Conservation (phyloP, 1,140 invertebrate genomes). For the Trissolcus basalis region DNA sequence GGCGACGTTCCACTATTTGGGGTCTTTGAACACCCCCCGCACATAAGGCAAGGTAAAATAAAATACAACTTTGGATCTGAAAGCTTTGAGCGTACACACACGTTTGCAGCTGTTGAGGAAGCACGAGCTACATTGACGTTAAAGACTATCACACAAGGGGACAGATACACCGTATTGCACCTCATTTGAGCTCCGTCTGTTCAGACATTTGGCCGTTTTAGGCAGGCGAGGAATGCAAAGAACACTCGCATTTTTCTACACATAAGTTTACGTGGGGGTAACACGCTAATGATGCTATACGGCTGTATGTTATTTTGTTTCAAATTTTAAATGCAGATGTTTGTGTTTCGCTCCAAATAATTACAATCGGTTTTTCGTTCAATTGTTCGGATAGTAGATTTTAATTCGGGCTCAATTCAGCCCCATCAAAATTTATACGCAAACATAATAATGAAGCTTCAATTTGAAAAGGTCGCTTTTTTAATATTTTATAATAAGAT, state of each 20-base stretch:
- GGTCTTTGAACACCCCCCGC: conserved; percentile 63
- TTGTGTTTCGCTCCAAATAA: no score
- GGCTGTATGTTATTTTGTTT: no score
- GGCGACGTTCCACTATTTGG: conserved; percentile 63
- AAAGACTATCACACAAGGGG: conserved; percentile 62
- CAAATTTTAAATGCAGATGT: no score
- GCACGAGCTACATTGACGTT: conserved; percentile 73
- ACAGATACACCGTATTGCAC: conserved; percentile 44
- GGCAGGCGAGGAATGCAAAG: conserved; percentile 28
- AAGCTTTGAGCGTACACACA: conserved; percentile 62
- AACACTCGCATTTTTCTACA: conserved; percentile 39
- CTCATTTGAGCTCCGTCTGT: conserved; percentile 67
- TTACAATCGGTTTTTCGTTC: no score
- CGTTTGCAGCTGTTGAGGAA: conserved; percentile 73
- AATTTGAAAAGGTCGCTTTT: no score
- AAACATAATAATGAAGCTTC: no score
- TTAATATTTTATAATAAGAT: no score
- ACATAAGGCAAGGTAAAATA: conserved; percentile 71
- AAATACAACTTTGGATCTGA: conserved; percentile 70
- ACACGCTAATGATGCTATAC: no score
- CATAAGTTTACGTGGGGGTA: neutral
- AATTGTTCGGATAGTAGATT: no score
- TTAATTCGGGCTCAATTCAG: no score
- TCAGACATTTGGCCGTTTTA: conserved; percentile 63
- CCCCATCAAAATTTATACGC: no score